Evolutionary conservation across 1,140 invertebrate genomes (phyloP).

Genomic region (Linepithema humile): DNA sequence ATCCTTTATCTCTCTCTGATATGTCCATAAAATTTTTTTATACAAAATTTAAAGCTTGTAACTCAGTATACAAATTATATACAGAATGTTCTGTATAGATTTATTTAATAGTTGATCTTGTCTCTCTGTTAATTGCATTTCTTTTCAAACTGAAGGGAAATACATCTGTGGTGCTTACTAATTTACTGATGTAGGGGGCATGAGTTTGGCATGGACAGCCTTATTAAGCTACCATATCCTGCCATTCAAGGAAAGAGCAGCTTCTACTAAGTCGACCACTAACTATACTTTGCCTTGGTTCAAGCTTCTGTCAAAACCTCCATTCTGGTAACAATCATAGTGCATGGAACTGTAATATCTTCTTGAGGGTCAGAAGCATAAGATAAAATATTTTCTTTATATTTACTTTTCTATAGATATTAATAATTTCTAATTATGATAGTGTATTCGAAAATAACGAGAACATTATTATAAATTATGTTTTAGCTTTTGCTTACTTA

Average conservation of each 20-base stretch:
- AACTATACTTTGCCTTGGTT: constrained; percentile 85
- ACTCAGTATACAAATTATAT: too few species aligned
- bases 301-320: constrained; percentile 85
- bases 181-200: constrained; percentile 80
- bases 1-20: not conserved
- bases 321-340: constrained; percentile 85
- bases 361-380: constrained; percentile 13
- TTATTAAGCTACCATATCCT: constrained; percentile 84
- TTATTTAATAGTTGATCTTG: not conserved
- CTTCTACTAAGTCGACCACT: constrained; percentile 70
- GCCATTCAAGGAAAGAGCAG: constrained; percentile 74
- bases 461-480: not conserved
- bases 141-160: not conserved
- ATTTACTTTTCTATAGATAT: constrained; percentile 1
- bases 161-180: constrained; percentile 20
- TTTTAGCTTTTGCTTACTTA: not conserved
- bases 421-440: not conserved
- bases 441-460: not conserved
- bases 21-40: too few species aligned
- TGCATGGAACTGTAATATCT: constrained; percentile 49
- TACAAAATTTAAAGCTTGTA: too few species aligned
- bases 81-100: too few species aligned
- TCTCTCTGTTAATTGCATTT: not conserved
- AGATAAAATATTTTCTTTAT: constrained; percentile 6
- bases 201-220: constrained; percentile 85